phyloP scores from a whole-genome alignment of 2,113 vertebrate genomes.

The Elaphurus davidianus region DNA sequence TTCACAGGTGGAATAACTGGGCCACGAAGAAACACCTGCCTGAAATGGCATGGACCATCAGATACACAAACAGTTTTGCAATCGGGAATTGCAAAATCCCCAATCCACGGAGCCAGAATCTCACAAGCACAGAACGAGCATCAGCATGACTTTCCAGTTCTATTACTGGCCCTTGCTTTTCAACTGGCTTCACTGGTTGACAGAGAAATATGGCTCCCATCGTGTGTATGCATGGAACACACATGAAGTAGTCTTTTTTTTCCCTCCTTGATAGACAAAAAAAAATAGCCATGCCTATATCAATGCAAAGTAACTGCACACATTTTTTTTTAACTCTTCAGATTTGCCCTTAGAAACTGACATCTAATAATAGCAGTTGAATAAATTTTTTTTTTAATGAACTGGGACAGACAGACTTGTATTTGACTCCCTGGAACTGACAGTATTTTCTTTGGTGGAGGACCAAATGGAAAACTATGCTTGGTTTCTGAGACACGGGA shows the following conservation, averaged over 20 bases:
- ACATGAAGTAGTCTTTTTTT: neutral
- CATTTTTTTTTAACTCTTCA: conserved; percentile 57
- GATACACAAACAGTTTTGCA: neutral
- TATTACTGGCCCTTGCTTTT: neutral
- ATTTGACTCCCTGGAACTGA: conserved; percentile 54
- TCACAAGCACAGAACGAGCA: neutral
- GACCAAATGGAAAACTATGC: conserved; percentile 55
- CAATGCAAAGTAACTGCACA: neutral
- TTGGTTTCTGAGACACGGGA: conserved; percentile 29
- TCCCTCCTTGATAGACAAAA: neutral
- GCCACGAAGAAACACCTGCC: neutral
- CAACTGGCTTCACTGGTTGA: neutral
- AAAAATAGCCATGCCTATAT: neutral
- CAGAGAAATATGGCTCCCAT: neutral
- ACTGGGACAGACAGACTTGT: conserved; percentile 48
- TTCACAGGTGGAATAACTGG: neutral
- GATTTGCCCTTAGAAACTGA: conserved; percentile 58
- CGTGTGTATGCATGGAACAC: neutral
- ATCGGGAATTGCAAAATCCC: neutral
- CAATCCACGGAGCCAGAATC: neutral
- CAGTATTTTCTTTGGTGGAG: conserved; percentile 58
- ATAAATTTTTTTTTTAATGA: conserved; percentile 40
- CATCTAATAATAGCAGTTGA: conserved; percentile 1
- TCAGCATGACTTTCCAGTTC: neutral
- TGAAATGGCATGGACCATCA: neutral